These are phyloP conservation scores for Zosterops pallidus DNA, from an alignment of 2,113 vertebrate genomes.

Conservation along the genomic window DNA sequence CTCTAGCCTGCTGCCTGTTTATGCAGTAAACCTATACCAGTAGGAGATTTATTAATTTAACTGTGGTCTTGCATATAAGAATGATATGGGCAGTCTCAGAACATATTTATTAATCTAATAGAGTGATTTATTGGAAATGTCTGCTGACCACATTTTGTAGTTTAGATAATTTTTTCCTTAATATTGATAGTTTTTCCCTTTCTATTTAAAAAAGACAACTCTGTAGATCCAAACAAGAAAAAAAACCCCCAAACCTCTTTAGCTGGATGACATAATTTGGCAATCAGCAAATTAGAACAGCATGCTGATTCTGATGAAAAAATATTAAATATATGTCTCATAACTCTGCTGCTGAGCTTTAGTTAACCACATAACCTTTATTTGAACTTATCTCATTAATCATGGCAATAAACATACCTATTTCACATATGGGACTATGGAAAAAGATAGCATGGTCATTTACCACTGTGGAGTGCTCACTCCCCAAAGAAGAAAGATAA, in stretches of 20 bases:
- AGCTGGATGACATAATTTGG: slow-evolving; percentile 22
- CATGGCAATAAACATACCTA: background rate
- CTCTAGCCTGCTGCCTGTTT: background rate
- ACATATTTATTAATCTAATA: slow-evolving; percentile 3
- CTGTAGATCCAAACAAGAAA: background rate
- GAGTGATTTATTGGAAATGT: background rate
- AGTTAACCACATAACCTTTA: slow-evolving; percentile 62
- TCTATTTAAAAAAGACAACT: slow-evolving; percentile 5
- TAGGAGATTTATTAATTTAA: slow-evolving; percentile 2
- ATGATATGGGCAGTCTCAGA: background rate
- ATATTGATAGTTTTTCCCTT: background rate
- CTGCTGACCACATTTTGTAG: background rate
- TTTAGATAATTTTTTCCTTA: background rate
- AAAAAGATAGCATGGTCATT: background rate
- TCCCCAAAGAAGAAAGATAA: slow-evolving; percentile 10
- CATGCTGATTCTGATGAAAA: slow-evolving; percentile 47
- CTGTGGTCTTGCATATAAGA: background rate
- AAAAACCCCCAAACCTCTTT: background rate
- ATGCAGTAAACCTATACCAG: background rate
- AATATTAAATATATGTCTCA: slow-evolving; percentile 32
- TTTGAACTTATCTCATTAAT: slow-evolving; percentile 68
- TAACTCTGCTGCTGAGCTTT: slow-evolving; percentile 44
- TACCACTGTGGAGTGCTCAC: background rate
- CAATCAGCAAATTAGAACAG: slow-evolving; percentile 53
- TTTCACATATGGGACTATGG: slow-evolving; percentile 1